Base-by-base conservation (phyloP, 1,140 invertebrate species). In the Spodoptera frugiperda region DNA sequence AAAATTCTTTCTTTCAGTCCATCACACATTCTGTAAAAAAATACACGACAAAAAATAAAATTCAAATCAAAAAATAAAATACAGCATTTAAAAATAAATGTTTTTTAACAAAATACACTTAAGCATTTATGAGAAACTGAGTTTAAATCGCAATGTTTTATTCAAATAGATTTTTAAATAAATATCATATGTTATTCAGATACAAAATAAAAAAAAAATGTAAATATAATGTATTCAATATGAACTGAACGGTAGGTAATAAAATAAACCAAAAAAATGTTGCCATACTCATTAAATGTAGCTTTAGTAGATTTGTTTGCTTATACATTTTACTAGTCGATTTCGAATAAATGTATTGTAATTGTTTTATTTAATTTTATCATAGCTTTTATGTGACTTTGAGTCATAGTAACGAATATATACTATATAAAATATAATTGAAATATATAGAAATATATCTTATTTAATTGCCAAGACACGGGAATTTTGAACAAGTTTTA, bases 81-180 rank as follows among this genome's bases (percentile, higher is more conserved):
- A 14, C 55, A 71, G 68, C 68, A 71, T 71, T 71, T 71, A 57
- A 70, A 53, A 10, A 55, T 55, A 44, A 68, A 44, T 55, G n/a
- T 44, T 14, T 55, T 14, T 21, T 11, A 65, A 48, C 14, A 65
- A 71, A 55, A 33, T 51, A 19, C n/a, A 12, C n/a, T 54, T 39
- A 55, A 71, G 68, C 68, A 71, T 71, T 71, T 71, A 71, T 71
- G 39, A n/a, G n/a, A 55, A 46, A 71, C 44, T 54, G 33, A 55
- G 33, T 46, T 39, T 33, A 9, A 6, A 71, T 55, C 39, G 48
- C 30, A 70, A 53, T 55, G 51, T 57, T 70, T 54, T 44, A 71
- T 71, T 55, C 30, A 44, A 55, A 71, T 71, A 46, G 33, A 68
- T 14, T 17, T 53, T 15, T 14, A 68, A 68, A 68, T n/a, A 30